Evolutionary conservation across 2,113 vertebrate genomes (phyloP).

Genomic region (Scortum barcoo): DNA sequence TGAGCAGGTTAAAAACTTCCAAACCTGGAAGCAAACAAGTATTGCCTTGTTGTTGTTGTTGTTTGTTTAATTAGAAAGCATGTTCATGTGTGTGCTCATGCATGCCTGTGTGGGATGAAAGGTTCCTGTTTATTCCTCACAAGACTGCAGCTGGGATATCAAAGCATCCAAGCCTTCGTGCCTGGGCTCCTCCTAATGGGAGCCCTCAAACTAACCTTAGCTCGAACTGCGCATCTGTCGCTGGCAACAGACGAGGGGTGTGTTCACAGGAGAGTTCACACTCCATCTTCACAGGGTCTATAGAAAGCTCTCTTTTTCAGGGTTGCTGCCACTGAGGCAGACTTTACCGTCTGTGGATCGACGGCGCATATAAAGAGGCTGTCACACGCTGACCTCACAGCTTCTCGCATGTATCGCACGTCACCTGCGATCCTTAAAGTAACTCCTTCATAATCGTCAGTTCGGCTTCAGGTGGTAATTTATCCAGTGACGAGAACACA

Average conservation of each 20-base stretch:
- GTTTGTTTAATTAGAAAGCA: not conserved
- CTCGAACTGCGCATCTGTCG: constrained; percentile 67
- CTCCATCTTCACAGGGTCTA: constrained; percentile 7
- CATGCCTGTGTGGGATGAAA: not conserved
- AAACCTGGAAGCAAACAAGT: not conserved
- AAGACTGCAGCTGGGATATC: constrained; percentile 48
- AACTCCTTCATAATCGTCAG: not conserved
- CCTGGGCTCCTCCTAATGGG: constrained; percentile 46
- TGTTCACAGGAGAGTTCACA: constrained; percentile 32
- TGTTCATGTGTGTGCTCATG: not conserved
- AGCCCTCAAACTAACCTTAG: constrained; percentile 58
- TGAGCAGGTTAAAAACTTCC: not conserved
- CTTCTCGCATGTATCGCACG: not conserved
- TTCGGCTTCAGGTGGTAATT: constrained; percentile 4
- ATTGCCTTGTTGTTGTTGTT: not conserved
- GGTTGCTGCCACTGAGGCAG: not conserved
- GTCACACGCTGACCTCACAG: not conserved
- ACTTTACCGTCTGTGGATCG: not conserved
- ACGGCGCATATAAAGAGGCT: constrained; percentile 8
- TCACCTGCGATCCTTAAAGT: not conserved
- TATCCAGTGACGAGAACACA: not conserved
- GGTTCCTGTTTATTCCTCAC: constrained; percentile 13
- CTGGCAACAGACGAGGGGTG: constrained; percentile 30
- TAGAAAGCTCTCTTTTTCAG: not conserved
- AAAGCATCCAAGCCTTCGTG: constrained; percentile 39